Base-by-base conservation (phyloP, 2,888 invertebrate genomes). In the Acleris holmiana region DNA sequence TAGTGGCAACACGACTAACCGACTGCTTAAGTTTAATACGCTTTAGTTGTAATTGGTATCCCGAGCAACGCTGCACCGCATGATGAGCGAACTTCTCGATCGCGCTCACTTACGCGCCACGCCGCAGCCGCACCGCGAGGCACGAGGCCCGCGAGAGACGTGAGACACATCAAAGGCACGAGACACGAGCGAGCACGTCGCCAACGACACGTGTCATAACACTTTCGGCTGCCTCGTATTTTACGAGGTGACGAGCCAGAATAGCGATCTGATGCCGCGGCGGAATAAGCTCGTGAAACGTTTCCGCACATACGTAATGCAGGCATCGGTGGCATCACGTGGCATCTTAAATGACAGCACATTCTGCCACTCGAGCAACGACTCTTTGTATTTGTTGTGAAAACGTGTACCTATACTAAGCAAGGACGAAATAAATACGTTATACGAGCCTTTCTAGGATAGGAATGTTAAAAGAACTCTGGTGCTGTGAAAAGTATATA, bases 121-220 rank as follows among this genome's bases (percentile, higher is more conserved):
- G 51, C 51, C 18, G 4, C 18, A 18, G 23, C 25, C 23, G 7
- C 2, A 6, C 2, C 29, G 29, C 49, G 49, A n/a, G 48, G 8
- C 49, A 25, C 25, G 49, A n/a, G 48, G 8, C 49, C n/a, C 25
- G 13, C 1, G 13, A 4, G 35, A 13, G 35, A 35, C 35, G 4
- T 13, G 35, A 35, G 4, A 35, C 35, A 13, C 13, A 4, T 13
- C 35, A 7, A 29, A 29, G 47, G 4, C 49, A 15, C 29, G 29
- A 15, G 35, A 21, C n/a, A 23, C n/a, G n/a, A n/a, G n/a, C n/a
- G 40, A 35, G 41, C 55, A 55, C 55, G 55, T 55, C 54, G 60
- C 60, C 44, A 29, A 7, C 51, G 46, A 53, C 17, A 61, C 60
- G 60, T 53, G 46, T 53, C 60, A 61, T 46, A 53, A 53, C 60